phyloP scores from a whole-genome alignment of 2,797 vertebrate species.

The Pyrrhura leucotis region DNA sequence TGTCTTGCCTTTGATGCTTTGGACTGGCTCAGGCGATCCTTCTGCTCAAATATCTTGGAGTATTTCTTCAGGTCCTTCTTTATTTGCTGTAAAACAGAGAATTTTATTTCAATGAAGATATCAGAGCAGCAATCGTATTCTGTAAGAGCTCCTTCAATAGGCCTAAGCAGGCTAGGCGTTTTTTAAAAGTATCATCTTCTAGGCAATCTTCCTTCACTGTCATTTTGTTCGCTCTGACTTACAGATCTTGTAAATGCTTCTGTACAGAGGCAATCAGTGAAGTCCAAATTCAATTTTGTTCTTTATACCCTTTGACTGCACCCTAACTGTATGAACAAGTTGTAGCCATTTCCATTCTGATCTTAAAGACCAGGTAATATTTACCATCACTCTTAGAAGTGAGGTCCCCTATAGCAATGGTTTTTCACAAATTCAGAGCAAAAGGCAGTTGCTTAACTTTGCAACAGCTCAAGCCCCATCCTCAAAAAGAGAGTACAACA shows the following conservation, averaged over 20 bases:
- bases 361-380: not conserved
- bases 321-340: not conserved
- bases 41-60: slow-evolving; percentile 99
- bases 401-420: not conserved
- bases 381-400: not conserved
- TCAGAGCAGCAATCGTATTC: not conserved
- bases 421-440: not conserved
- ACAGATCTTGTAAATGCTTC: not conserved
- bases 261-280: not conserved
- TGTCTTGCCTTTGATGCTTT: slow-evolving; percentile 95
- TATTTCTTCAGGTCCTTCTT: slow-evolving; percentile 99
- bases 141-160: not conserved
- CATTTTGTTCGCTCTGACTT: not conserved
- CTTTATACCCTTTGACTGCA: not conserved
- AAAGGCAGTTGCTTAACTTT: not conserved
- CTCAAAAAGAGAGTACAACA: not conserved
- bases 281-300: not conserved
- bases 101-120: not conserved
- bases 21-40: slow-evolving; percentile 97
- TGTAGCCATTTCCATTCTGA: not conserved
- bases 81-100: slow-evolving; percentile 84
- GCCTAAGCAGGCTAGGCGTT: not conserved
- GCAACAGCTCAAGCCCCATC: not conserved
- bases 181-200: not conserved
- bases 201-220: not conserved